These are phyloP conservation scores for Melanotus villosus DNA, from an alignment of 2,888 invertebrate genomes.

Conservation along the genomic window DNA sequence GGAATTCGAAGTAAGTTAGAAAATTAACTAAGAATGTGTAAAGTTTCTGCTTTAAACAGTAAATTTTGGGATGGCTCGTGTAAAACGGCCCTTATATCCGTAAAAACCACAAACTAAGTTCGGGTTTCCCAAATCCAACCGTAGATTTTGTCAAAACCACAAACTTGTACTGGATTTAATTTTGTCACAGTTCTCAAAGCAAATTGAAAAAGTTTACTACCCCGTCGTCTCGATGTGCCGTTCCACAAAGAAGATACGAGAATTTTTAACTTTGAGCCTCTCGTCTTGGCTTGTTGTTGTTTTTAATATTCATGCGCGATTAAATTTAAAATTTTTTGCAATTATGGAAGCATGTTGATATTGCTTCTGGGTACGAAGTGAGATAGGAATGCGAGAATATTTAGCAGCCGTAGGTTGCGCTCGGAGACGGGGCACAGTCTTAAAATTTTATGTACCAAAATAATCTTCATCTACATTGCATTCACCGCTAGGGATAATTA, in stretches of 20 bases:
- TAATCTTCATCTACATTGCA: constrained; percentile 30
- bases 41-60: no score
- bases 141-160: no score
- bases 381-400: constrained; percentile 6
- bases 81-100: no score
- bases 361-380: no score
- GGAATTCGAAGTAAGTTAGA: no score
- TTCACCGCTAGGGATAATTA: constrained; percentile 35
- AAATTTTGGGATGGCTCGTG: no score
- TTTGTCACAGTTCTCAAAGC: constrained; percentile 13
- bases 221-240: not conserved
- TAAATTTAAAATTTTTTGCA: constrained; percentile 34
- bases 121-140: no score
- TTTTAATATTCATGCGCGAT: constrained; percentile 30
- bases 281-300: not conserved
- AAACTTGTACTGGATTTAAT: constrained; percentile 8
- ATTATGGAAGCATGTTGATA: constrained; percentile 19
- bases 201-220: constrained; percentile 16
- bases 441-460: constrained; percentile 36
- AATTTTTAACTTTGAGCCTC: constrained; percentile 8
- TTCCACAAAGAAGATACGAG: not conserved
- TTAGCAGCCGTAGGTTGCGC: not conserved
- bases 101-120: no score
- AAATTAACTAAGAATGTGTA: no score
- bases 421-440: not conserved